Percentiles rank a stretch among this genome's conserved stretches.
phyloP scores from a whole-genome alignment of 2,888 invertebrate species.

The Deilephila elpenor region DNA sequence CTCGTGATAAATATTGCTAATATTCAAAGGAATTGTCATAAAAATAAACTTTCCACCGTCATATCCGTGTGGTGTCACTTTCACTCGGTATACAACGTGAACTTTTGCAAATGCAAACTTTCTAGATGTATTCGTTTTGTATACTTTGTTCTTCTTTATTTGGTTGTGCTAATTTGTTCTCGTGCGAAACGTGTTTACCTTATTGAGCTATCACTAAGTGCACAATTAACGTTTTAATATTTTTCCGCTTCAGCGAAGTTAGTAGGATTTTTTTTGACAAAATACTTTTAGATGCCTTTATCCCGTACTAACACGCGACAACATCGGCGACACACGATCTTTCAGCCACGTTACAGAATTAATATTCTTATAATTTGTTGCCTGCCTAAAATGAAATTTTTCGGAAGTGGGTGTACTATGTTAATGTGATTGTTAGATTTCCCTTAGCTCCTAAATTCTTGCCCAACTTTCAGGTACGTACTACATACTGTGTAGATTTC shows the following conservation, averaged over 20 bases:
- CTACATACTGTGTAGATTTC: too few relatives aligned
- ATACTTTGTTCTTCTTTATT: constrained; percentile 5
- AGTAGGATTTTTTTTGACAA: too few relatives aligned
- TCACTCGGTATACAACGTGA: constrained; percentile 39
- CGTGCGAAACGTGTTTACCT: not conserved
- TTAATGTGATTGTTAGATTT: too few relatives aligned
- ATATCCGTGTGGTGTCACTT: constrained; percentile 39
- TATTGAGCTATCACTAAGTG: not conserved
- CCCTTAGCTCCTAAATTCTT: too few relatives aligned
- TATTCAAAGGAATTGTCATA: constrained; percentile 20
- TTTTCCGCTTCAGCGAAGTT: not conserved
- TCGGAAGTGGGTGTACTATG: too few relatives aligned
- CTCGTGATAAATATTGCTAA: constrained; percentile 14
- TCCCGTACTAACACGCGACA: too few relatives aligned
- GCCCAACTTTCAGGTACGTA: too few relatives aligned
- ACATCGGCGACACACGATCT: too few relatives aligned
- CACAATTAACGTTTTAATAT: not conserved
- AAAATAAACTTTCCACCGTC: constrained; percentile 27
- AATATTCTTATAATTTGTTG: too few relatives aligned
- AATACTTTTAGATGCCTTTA: too few relatives aligned
- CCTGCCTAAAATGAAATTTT: too few relatives aligned
- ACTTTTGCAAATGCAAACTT: constrained; percentile 40
- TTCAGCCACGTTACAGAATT: too few relatives aligned
- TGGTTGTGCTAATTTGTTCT: constrained; percentile 14
- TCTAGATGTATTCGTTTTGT: constrained; percentile 39